A percentile compares a stretch with the other conserved stretches of the same genome.
These are phyloP conservation scores for Leptopterna dolabrata DNA, from an alignment of 2,888 invertebrate species.

Conservation along the genomic window DNA sequence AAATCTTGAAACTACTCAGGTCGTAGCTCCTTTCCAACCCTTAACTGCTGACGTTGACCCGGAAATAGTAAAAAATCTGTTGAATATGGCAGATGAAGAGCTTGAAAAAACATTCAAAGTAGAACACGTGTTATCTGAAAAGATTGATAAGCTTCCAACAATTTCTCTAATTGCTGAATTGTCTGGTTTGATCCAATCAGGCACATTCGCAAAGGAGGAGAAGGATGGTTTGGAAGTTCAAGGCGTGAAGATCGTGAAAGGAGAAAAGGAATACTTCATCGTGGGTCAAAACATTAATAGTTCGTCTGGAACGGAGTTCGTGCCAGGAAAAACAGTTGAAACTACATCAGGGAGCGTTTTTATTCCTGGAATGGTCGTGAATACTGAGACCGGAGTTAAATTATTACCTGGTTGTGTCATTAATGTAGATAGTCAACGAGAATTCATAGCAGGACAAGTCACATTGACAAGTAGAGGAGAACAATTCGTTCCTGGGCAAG, in stretches of 20 bases:
- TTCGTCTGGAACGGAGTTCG: slow-evolving; percentile 77
- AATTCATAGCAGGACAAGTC: slow-evolving; percentile 75
- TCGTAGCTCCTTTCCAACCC: slow-evolving; percentile 73
- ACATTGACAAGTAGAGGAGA: slow-evolving; percentile 69
- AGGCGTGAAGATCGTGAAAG: slow-evolving; percentile 74
- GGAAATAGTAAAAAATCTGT: slow-evolving; percentile 69
- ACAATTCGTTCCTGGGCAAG: slow-evolving; percentile 83
- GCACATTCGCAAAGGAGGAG: slow-evolving; percentile 72
- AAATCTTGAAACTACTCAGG: slow-evolving; percentile 73
- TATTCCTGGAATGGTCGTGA: slow-evolving; percentile 79
- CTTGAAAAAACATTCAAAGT: slow-evolving; percentile 73
- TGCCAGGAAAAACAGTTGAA: slow-evolving; percentile 80
- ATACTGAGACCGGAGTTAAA: slow-evolving; percentile 76
- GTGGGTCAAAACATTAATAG: slow-evolving; percentile 80
- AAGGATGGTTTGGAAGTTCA: slow-evolving; percentile 71
- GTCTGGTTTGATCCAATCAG: slow-evolving; percentile 69
- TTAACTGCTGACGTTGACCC: slow-evolving; percentile 70
- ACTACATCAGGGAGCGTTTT: slow-evolving; percentile 77
- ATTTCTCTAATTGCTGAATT: slow-evolving; percentile 73
- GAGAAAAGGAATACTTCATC: slow-evolving; percentile 72
- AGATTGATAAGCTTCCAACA: slow-evolving; percentile 73
- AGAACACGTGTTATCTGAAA: slow-evolving; percentile 69
- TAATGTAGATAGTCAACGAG: slow-evolving; percentile 66
- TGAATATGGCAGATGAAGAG: slow-evolving; percentile 71
- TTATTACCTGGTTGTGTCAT: slow-evolving; percentile 81